A percentile compares a stretch with the other conserved stretches of the same genome.
phyloP scores from a whole-genome alignment of 92 coral and sea anemone genomes.

The Porites cylindrica region DNA sequence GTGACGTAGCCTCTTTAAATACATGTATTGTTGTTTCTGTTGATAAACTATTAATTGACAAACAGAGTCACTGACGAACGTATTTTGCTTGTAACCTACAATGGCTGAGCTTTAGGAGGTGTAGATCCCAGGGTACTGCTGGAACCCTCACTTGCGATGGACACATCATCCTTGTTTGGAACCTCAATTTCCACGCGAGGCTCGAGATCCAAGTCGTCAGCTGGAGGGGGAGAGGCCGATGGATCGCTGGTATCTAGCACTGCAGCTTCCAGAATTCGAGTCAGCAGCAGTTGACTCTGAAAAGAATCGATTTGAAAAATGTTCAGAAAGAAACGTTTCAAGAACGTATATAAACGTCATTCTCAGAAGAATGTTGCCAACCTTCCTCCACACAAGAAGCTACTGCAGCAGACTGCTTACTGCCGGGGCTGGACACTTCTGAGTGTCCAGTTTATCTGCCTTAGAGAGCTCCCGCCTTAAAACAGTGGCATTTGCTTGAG shows the following conservation, averaged over 20 bases:
- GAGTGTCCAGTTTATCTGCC: too few species aligned
- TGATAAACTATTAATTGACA: too few species aligned
- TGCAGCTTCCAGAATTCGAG: slow-evolving; percentile 26
- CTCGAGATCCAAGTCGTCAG: slow-evolving; percentile 32
- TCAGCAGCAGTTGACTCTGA: slow-evolving; percentile 33
- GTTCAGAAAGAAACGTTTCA: background rate
- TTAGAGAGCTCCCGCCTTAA: too few species aligned
- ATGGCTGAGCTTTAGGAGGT: slow-evolving; percentile 55
- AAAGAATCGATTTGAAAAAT: background rate
- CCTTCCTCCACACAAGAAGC: too few species aligned
- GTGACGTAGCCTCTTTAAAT: too few species aligned
- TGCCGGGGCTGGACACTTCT: too few species aligned
- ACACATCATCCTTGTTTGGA: slow-evolving; percentile 17
- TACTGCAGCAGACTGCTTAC: too few species aligned
- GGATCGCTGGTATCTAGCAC: slow-evolving; percentile 16
- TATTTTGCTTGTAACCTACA: slow-evolving; percentile 32
- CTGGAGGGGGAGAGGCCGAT: slow-evolving; percentile 16
- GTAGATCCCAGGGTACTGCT: slow-evolving; percentile 70
- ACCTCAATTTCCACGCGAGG: slow-evolving; percentile 39
- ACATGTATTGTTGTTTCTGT: too few species aligned
- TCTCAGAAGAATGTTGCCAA: too few species aligned
- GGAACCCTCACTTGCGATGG: slow-evolving; percentile 34
- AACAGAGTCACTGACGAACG: too few species aligned
- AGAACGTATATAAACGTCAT: too few species aligned
- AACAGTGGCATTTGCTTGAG: too few species aligned